These are phyloP conservation scores for Acheta domesticus DNA, from an alignment of 2,888 invertebrate genomes.

Conservation along the genomic window DNA sequence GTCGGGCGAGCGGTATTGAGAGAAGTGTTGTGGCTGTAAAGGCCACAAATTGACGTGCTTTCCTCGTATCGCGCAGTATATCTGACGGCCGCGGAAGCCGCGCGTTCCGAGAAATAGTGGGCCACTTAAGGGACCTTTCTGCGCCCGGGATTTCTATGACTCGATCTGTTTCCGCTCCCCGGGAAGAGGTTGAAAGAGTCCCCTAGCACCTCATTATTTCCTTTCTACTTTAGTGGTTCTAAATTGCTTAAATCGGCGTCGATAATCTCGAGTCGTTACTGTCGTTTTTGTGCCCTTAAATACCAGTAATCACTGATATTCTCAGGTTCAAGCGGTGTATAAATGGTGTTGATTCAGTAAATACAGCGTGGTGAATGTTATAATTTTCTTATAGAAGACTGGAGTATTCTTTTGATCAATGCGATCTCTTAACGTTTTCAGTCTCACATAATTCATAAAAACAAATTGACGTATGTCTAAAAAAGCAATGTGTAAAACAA, in stretches of 20 bases:
- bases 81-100: background rate
- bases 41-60: background rate
- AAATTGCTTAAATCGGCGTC: background rate
- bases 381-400: no score
- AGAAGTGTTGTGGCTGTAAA: background rate
- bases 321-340: no score
- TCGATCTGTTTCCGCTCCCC: background rate
- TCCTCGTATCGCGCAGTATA: background rate
- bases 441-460: no score
- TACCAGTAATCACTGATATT: no score
- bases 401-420: no score
- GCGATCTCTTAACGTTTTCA: no score
- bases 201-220: background rate
- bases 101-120: background rate
- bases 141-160: background rate
- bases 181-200: background rate
- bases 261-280: no score
- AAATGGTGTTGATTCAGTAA: no score
- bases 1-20: background rate
- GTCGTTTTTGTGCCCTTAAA: no score
- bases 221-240: background rate
- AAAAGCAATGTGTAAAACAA: no score
- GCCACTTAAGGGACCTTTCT: conserved; percentile 4
- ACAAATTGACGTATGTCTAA: no score
- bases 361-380: no score